These are phyloP conservation scores for Cantharis rustica DNA, from an alignment of 2,888 invertebrate genomes.

Conservation along the genomic window DNA sequence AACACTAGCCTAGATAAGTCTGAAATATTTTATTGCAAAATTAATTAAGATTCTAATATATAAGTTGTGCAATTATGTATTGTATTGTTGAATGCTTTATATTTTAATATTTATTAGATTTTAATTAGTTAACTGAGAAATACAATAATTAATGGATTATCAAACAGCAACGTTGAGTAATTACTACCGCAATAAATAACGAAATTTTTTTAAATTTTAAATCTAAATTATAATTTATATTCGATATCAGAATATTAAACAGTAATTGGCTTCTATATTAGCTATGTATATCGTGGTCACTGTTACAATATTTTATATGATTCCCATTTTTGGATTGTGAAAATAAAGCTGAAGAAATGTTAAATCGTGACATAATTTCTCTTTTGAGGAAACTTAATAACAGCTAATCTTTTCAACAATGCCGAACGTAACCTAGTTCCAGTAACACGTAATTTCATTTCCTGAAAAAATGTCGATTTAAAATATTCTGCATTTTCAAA, in stretches of 20 bases:
- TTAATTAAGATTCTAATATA: neutral
- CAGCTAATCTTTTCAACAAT: neutral
- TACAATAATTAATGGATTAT: neutral
- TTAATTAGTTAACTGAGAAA: neutral
- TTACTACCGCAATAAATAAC: neutral
- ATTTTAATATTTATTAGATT: neutral
- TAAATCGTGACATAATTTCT: neutral
- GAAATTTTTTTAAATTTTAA: neutral
- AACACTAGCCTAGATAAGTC: slow-evolving; percentile 11
- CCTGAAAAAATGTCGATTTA: neutral
- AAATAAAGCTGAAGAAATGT: neutral
- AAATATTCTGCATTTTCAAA: too few species aligned
- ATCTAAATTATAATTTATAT: neutral
- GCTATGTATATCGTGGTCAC: neutral
- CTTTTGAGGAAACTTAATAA: neutral
- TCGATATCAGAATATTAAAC: neutral
- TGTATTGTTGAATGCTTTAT: slow-evolving; percentile 1
- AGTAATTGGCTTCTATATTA: neutral
- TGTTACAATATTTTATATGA: neutral
- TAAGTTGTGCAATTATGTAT: slow-evolving; percentile 3
- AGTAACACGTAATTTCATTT: neutral
- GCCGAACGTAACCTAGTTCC: neutral
- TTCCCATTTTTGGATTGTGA: neutral
- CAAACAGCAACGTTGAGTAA: neutral
- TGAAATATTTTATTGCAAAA: slow-evolving; percentile 8